Percentiles rank a stretch among this genome's conserved stretches.
Evolutionary conservation across 1,140 invertebrate genomes (phyloP).

Genomic region (Leptinotarsa lineolata): DNA sequence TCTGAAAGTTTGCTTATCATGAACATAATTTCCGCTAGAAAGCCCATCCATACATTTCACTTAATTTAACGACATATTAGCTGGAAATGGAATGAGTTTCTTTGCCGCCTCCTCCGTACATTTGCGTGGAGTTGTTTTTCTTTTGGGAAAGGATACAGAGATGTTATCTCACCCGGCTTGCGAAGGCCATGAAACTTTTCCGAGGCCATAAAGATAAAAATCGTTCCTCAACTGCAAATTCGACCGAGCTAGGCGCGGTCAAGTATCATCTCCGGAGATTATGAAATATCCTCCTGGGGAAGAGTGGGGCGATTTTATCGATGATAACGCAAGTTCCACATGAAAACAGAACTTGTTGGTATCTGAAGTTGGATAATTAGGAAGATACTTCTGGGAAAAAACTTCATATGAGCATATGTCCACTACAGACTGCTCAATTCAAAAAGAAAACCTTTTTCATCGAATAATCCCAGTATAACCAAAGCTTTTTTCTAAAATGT

Average conservation of each 20-base stretch:
- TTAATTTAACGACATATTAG: conserved; percentile 15
- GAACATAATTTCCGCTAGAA: neutral
- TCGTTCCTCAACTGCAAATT: conserved; percentile 16
- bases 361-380: no score
- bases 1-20: neutral
- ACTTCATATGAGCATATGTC: no score
- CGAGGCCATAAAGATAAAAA: conserved; percentile 24
- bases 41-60: conserved; percentile 2
- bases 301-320: neutral
- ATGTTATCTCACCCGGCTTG: conserved; percentile 7
- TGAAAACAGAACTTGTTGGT: no score
- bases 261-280: conserved; percentile 25
- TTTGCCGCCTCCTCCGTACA: conserved; percentile 1
- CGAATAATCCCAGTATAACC: no score
- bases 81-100: conserved; percentile 19
- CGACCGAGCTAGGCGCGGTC: conserved; percentile 20
- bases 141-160: conserved; percentile 19
- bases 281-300: conserved; percentile 1
- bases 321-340: no score
- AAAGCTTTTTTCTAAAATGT: no score
- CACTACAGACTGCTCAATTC: no score
- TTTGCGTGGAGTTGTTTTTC: conserved; percentile 24
- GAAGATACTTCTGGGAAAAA: no score
- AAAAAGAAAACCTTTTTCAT: no score
- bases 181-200: conserved; percentile 20